phyloP scores from a whole-genome alignment of 2,888 invertebrate species.

The Drosophila mimica region DNA sequence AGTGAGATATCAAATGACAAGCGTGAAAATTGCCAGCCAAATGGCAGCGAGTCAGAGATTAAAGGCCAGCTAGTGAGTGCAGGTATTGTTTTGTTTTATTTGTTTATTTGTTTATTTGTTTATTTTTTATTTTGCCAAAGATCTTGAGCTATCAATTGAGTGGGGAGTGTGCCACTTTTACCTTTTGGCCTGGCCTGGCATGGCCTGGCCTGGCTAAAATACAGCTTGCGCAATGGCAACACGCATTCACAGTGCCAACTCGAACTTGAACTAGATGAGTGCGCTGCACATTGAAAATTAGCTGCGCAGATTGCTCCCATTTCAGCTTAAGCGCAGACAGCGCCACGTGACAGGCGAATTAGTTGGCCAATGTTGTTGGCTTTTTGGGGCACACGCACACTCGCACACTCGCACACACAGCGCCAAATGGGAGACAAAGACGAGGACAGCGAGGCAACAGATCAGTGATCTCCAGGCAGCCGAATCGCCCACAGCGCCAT shows the following conservation, averaged over 20 bases:
- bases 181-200: conserved; percentile 54
- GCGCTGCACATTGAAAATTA: conserved; percentile 67
- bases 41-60: conserved; percentile 53
- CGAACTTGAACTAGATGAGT: conserved; percentile 75
- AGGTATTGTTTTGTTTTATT: not conserved
- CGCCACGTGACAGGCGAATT: conserved; percentile 75
- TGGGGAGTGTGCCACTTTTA: conserved; percentile 52
- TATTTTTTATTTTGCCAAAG: conserved; percentile 1
- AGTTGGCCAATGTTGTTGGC: conserved; percentile 59
- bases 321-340: conserved; percentile 52
- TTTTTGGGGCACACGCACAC: conserved; percentile 62
- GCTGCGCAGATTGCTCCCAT: conserved; percentile 71
- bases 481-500: conserved; percentile 70
- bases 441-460: conserved; percentile 31
- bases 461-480: conserved; percentile 63
- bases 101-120: too few species aligned
- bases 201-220: conserved; percentile 34
- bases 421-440: conserved; percentile 32
- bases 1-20: conserved; percentile 72
- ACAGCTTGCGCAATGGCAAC: conserved; percentile 1
- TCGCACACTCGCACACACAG: conserved; percentile 4
- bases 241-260: conserved; percentile 47
- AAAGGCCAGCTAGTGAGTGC: conserved; percentile 55
- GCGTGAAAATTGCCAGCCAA: conserved; percentile 63
- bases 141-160: conserved; percentile 9